A percentile compares a stretch with the other conserved stretches of the same genome.
phyloP scores from a whole-genome alignment of 2,797 vertebrate species.

The Ptychobarbus kaznakovi region DNA sequence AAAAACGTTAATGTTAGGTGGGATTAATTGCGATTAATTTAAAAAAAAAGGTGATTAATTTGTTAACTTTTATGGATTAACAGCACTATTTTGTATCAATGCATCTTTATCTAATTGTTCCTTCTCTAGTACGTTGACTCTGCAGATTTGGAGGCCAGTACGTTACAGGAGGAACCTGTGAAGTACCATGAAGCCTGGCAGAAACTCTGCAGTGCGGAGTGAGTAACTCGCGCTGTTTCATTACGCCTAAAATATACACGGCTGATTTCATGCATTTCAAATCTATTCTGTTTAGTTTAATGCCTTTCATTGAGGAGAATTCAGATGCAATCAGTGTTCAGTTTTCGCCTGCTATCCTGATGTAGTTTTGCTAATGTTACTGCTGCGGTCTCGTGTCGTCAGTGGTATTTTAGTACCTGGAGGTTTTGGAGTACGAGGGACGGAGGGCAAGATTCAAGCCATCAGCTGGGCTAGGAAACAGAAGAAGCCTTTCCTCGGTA shows the following conservation, averaged over 20 bases:
- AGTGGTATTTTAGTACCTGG: constrained; percentile 96
- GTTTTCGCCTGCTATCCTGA: not conserved
- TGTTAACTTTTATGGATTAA: too few species aligned
- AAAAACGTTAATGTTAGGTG: too few species aligned
- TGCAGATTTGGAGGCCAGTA: constrained; percentile 86
- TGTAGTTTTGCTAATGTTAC: not conserved
- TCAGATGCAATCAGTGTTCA: not conserved
- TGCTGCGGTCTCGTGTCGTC: constrained; percentile 31
- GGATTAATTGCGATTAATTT: too few species aligned
- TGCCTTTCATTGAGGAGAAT: not conserved
- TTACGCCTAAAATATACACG: not conserved
- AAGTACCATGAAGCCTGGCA: constrained; percentile 97
- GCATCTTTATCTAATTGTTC: not conserved
- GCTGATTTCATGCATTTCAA: not conserved
- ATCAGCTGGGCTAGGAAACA: constrained; percentile 95
- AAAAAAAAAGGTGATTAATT: too few species aligned
- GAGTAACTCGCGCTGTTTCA: constrained; percentile 67
- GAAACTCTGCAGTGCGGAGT: constrained; percentile 93
- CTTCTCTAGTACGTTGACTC: constrained; percentile 90
- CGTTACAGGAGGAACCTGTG: constrained; percentile 89
- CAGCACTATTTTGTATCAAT: not conserved
- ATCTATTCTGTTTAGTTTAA: not conserved
- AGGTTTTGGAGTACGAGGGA: constrained; percentile 94
- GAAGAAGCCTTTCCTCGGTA: constrained; percentile 94
- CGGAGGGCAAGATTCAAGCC: constrained; percentile 94